Percentiles rank a stretch among this genome's conserved stretches.
Evolutionary conservation across 2,113 vertebrate species (phyloP).

Genomic region (Bubo blakistoni): DNA sequence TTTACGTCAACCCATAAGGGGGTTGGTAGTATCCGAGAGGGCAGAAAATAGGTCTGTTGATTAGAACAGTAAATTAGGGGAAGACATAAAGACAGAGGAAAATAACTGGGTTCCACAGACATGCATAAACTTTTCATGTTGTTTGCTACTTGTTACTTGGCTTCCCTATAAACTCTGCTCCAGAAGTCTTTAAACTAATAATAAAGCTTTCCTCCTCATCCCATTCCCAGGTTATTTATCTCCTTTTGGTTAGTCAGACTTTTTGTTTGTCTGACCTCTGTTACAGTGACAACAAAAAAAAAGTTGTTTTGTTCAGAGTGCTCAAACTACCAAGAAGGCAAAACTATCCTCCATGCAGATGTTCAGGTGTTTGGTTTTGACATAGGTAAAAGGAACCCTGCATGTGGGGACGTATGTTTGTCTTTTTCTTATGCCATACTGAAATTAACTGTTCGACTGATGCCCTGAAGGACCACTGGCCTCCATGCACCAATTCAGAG

Average conservation of each 20-base stretch:
- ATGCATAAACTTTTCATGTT: slow-evolving; percentile 63
- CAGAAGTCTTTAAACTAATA: slow-evolving; percentile 26
- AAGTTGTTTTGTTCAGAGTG: neutral
- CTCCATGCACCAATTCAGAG: neutral
- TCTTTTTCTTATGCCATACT: neutral
- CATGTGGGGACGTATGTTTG: neutral
- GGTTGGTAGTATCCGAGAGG: slow-evolving; percentile 33
- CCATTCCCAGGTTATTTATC: slow-evolving; percentile 11
- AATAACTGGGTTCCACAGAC: slow-evolving; percentile 12
- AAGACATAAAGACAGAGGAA: neutral
- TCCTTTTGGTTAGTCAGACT: neutral
- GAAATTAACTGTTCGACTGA: neutral
- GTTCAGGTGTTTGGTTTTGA: neutral
- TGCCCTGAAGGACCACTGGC: neutral
- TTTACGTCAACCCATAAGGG: slow-evolving; percentile 66
- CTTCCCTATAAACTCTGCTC: slow-evolving; percentile 11
- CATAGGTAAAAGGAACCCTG: neutral
- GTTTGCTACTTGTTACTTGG: slow-evolving; percentile 1
- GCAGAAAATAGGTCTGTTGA: slow-evolving; percentile 70
- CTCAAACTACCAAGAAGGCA: neutral
- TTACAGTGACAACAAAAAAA: neutral
- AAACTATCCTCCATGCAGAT: neutral
- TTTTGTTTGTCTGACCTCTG: neutral
- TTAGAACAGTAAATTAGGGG: slow-evolving; percentile 75
- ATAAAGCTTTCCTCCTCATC: neutral